Base-by-base conservation (phyloP, 1,140 invertebrate genomes). In the Wasmannia auropunctata region DNA sequence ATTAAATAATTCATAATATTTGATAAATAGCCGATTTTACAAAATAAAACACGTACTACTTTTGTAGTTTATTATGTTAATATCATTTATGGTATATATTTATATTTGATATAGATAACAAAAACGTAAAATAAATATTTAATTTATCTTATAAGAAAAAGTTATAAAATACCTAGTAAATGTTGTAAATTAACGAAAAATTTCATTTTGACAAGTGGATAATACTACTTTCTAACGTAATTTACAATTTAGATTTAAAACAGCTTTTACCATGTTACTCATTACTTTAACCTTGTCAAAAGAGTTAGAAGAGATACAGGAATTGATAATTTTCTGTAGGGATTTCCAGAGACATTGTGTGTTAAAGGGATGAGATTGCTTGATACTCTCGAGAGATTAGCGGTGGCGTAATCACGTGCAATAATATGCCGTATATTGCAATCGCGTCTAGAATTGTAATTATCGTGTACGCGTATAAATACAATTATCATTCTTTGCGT, bases 321-420 rank as follows among this genome's bases (percentile, higher is more conserved):
- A 63, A 77, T 22, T 28, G 10, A 22, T 37, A 19, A 22, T 25
- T 16, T 67, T 51, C n/a, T 25, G 5, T 25, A 63, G 1, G 37
- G 11, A 31, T 37, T n/a, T 65, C 3, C 4, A 34, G 3, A 63
- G 3, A 40, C 4, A 65, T 22, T 31, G 28, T 49, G 6, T 4
- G 31, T 62, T 49, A 34, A 19, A 51, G 22, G 8, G 4, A 80
- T 49, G n/a, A 65, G 14, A 51, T 40, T 49, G 14, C 14, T 51
- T 31, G 31, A 37, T 65, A n/a, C 19, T 25, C n/a, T 25, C n/a
- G 28, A 63, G 58, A 0, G 16, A 69, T 69, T 51, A 54, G n/a
- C 62, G 16, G 14, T 34, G 16, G 16, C 22, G 62, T 37, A 80
- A 80, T 80, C 43, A 51, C 43, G 43, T 67, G 60, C 62, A 69